phyloP scores from a whole-genome alignment of 2,113 vertebrate species.

The Aegypius monachus region DNA sequence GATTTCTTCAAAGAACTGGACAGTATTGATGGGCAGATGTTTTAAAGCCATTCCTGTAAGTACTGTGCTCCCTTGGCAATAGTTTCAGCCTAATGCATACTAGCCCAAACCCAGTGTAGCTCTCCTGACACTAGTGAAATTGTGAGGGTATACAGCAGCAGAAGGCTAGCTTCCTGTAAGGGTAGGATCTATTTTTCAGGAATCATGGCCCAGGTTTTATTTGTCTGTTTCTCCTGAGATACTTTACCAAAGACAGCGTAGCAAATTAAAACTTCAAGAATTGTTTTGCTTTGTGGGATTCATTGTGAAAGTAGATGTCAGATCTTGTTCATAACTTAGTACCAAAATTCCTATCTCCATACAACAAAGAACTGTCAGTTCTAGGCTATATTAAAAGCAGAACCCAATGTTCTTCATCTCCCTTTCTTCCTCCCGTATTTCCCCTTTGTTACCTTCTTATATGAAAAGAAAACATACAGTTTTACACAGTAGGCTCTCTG shows the following conservation, averaged over 20 bases:
- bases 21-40: not conserved
- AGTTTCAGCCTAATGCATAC: not conserved
- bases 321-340: not conserved
- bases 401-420: not conserved
- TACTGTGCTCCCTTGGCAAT: not conserved
- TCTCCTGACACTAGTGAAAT: not conserved
- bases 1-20: conserved; percentile 35
- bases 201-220: not conserved
- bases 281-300: not conserved
- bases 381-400: not conserved
- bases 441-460: not conserved
- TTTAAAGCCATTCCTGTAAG: conserved; percentile 3
- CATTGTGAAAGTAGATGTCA: not conserved
- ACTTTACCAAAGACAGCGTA: not conserved
- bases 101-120: not conserved
- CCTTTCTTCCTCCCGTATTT: not conserved
- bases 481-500: not conserved
- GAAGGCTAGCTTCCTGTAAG: not conserved
- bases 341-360: not conserved
- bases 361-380: not conserved
- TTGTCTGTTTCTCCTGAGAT: not conserved
- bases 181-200: not conserved
- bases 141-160: not conserved
- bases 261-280: not conserved
- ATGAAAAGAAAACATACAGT: not conserved